These are phyloP conservation scores for Incurvaria masculella DNA, from an alignment of 2,888 invertebrate genomes.

Conservation along the genomic window DNA sequence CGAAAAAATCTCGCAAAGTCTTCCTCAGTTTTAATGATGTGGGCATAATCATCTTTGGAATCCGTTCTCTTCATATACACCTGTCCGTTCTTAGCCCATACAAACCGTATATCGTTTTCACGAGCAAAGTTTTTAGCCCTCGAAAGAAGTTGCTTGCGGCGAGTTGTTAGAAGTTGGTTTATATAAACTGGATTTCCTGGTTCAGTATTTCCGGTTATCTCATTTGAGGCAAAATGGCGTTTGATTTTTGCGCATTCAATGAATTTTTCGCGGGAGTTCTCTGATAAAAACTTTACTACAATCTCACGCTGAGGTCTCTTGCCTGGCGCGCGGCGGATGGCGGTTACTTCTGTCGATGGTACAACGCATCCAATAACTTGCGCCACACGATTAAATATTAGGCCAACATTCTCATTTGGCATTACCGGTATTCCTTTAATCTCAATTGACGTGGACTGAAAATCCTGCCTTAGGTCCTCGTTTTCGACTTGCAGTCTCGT, in stretches of 20 bases:
- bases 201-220: background rate
- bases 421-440: background rate
- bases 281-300: background rate
- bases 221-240: background rate
- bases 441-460: background rate
- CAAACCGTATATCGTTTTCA: background rate
- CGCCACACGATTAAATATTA: background rate
- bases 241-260: background rate
- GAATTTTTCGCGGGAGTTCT: background rate
- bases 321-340: background rate
- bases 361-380: background rate
- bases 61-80: background rate
- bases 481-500: background rate
- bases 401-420: background rate
- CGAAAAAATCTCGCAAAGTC: background rate
- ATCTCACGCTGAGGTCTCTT: background rate
- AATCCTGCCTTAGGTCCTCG: background rate
- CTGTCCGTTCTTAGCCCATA: background rate
- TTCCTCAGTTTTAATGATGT: background rate
- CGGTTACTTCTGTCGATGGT: background rate
- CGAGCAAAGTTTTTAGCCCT: background rate
- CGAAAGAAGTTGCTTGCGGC: background rate
- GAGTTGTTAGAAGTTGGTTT: background rate
- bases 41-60: background rate
- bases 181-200: background rate